These are phyloP conservation scores for Mionectes macconnelli DNA, from an alignment of 2,113 vertebrate species.

Conservation along the genomic window DNA sequence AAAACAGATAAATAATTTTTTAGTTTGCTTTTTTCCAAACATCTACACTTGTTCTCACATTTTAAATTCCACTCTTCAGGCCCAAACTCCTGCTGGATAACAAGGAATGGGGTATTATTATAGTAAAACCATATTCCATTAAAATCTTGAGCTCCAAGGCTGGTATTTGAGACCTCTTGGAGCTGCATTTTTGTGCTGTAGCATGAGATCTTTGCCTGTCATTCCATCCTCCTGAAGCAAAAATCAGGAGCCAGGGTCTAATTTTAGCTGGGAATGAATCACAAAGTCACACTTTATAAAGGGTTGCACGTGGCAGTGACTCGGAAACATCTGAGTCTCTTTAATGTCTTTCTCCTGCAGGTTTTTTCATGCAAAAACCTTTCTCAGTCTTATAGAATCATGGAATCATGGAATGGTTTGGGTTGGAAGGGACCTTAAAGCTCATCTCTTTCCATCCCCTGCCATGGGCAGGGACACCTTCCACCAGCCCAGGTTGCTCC, in stretches of 20 bases:
- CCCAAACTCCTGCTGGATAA: not conserved
- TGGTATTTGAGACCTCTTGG: not conserved
- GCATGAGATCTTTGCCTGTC: not conserved
- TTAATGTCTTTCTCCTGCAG: not conserved
- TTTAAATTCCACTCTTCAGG: not conserved
- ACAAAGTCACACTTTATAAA: not conserved
- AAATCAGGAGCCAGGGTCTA: not conserved
- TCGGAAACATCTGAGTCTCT: not conserved
- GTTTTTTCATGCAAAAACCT: not conserved
- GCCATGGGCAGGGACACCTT: not conserved
- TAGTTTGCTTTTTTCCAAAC: not conserved
- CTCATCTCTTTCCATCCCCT: accelerated
- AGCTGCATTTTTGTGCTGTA: not conserved
- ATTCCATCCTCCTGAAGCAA: not conserved
- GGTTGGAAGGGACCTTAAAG: not conserved
- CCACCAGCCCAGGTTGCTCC: not conserved
- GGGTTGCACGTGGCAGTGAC: not conserved
- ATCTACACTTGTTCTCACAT: not conserved
- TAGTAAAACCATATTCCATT: not conserved
- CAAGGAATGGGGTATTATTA: not conserved
- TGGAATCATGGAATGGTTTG: not conserved
- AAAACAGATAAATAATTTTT: not conserved
- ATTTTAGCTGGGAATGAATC: not conserved
- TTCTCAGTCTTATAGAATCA: not conserved
- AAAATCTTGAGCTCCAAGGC: not conserved